phyloP scores from a whole-genome alignment of 2,797 vertebrate species.

The Nyctibius grandis region DNA sequence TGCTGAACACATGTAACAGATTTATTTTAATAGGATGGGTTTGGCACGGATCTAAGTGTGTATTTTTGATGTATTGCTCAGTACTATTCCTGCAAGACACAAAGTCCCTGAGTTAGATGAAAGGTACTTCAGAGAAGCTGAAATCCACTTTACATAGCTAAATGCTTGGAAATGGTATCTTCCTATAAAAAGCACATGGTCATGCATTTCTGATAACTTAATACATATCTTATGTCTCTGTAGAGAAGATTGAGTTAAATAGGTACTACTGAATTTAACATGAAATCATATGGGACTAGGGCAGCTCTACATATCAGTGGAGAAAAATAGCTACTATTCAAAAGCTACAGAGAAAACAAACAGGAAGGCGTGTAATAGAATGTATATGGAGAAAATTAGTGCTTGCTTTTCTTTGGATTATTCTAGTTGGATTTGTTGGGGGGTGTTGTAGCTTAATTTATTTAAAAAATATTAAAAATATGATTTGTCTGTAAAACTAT shows the following conservation, averaged over 20 bases:
- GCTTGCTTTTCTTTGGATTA: background rate
- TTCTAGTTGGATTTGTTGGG: background rate
- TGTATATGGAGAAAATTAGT: background rate
- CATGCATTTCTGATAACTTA: background rate
- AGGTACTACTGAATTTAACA: background rate
- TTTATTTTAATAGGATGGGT: background rate
- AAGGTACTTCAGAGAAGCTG: background rate
- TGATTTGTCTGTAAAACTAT: background rate
- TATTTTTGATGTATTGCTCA: background rate
- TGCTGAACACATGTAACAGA: background rate
- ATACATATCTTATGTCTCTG: background rate
- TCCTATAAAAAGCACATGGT: background rate
- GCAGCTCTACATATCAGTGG: background rate
- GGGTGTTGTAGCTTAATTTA: background rate
- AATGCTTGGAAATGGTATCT: background rate
- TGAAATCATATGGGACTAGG: background rate
- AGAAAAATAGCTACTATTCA: background rate
- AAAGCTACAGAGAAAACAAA: background rate
- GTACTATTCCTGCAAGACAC: background rate
- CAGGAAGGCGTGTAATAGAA: background rate
- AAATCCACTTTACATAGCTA: slow-evolving; percentile 15
- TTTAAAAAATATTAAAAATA: background rate
- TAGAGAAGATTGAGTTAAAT: background rate
- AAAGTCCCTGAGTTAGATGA: background rate
- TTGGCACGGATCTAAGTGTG: background rate